A percentile compares a stretch with the other conserved stretches of the same genome.
These are phyloP conservation scores for Pristiophorus japonicus DNA, from an alignment of 2,113 vertebrate species.

Conservation along the genomic window DNA sequence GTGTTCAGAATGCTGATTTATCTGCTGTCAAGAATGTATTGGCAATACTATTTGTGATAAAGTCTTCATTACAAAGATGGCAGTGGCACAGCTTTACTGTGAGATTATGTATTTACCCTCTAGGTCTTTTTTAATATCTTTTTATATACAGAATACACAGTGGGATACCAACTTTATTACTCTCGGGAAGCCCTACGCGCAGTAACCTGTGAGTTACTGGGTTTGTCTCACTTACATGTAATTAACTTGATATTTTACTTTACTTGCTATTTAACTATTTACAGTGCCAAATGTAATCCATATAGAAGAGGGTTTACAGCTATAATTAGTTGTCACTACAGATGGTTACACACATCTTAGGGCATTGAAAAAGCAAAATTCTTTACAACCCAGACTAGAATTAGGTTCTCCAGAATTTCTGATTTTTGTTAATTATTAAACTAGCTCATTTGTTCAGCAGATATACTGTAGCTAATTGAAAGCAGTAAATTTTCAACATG, in stretches of 20 bases:
- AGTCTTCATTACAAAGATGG: background rate
- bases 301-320: background rate
- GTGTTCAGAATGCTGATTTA: background rate
- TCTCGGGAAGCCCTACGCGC: background rate
- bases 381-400: background rate
- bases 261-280: background rate
- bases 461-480: background rate
- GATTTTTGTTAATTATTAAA: background rate
- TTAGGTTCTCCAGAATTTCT: background rate
- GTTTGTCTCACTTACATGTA: background rate
- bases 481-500: background rate
- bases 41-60: background rate
- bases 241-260: conserved; percentile 28
- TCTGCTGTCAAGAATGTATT: background rate
- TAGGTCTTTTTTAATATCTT: background rate
- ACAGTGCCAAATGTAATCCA: background rate
- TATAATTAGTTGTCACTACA: background rate
- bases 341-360: background rate
- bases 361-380: conserved; percentile 6
- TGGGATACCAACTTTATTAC: conserved; percentile 22
- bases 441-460: background rate
- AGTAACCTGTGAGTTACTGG: background rate
- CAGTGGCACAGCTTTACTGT: background rate
- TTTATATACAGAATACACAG: conserved; percentile 27
- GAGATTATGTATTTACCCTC: background rate